Evolutionary conservation across 2,888 invertebrate species (phyloP).

Genomic region (Metallyticus violacea): DNA sequence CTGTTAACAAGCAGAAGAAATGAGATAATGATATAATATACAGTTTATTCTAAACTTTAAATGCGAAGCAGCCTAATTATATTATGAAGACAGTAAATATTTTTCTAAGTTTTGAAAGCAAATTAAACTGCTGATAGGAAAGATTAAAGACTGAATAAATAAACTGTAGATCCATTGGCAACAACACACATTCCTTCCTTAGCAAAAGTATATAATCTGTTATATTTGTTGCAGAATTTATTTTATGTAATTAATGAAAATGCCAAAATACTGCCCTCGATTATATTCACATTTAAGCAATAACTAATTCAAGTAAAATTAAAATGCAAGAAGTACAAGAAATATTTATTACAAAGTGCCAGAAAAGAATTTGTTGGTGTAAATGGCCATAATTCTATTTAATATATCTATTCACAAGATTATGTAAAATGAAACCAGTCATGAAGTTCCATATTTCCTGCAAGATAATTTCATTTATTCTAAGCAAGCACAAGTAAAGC

Average conservation of each 20-base stretch:
- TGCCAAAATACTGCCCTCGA: too few species aligned
- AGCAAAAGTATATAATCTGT: neutral
- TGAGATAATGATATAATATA: conserved; percentile 1
- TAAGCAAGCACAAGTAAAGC: neutral
- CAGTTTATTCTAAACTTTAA: neutral
- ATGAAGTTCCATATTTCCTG: conserved; percentile 14
- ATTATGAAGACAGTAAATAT: neutral
- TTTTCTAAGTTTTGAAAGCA: neutral
- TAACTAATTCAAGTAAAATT: neutral
- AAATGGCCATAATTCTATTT: neutral
- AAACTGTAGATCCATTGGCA: neutral
- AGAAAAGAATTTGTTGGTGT: neutral
- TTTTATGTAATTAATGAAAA: too few species aligned
- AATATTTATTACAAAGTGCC: neutral
- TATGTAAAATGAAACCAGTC: neutral
- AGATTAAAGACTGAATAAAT: neutral
- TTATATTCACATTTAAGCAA: neutral
- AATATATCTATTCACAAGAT: neutral
- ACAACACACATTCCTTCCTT: neutral
- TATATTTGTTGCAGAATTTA: too few species aligned
- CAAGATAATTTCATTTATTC: neutral
- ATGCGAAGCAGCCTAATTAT: neutral
- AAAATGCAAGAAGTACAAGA: neutral
- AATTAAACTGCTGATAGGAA: neutral
- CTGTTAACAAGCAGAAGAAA: conserved; percentile 21